Conservation (phyloP, 92 coral and sea anemone genomes). For the Actinernus sp. region DNA sequence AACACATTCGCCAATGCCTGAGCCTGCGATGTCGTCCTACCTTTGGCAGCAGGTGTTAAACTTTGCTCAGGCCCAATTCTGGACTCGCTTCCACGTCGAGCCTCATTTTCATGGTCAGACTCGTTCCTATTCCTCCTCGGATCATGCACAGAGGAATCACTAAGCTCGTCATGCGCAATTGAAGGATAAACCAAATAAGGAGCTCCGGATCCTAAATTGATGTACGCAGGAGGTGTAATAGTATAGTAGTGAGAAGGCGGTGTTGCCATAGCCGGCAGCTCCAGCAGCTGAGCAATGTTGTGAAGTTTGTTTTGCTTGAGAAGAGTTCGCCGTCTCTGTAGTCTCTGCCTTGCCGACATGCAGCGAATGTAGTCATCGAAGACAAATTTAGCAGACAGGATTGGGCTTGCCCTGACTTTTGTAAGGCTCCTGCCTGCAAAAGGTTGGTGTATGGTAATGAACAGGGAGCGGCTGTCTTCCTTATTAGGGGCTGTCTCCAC, state of each 20-base stretch:
- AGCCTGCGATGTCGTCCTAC: constrained; percentile 90
- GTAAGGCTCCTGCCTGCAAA: constrained; percentile 88
- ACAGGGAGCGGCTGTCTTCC: constrained; percentile 98
- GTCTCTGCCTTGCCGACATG: constrained; percentile 98
- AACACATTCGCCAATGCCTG: constrained; percentile 95
- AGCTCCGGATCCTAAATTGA: constrained; percentile 76
- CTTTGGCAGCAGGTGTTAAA: constrained; percentile 73
- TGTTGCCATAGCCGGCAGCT: constrained; percentile 96
- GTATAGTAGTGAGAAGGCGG: constrained; percentile 91
- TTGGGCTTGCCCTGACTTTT: constrained; percentile 91
- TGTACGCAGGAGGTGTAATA: constrained; percentile 92
- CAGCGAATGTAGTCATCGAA: constrained; percentile 99
- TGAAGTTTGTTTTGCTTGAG: constrained; percentile 95
- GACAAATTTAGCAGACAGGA: constrained; percentile 95
- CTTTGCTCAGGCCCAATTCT: constrained; percentile 90
- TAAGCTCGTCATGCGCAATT: constrained; percentile 19
- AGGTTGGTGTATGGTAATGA: constrained; percentile 98
- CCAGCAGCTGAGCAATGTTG: constrained; percentile 94
- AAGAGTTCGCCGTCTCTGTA: constrained; percentile 92
- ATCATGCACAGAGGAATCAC: constrained; percentile 1
- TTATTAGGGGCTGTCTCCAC: constrained; percentile 98
- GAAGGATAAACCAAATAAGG: constrained; percentile 55
- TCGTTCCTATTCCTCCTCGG: constrained; percentile 14
- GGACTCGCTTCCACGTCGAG: constrained; percentile 11
- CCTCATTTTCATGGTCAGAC: constrained; percentile 9